Evolutionary conservation across 2,113 vertebrate genomes (phyloP).

Genomic region (Porphyrio hochstetteri): DNA sequence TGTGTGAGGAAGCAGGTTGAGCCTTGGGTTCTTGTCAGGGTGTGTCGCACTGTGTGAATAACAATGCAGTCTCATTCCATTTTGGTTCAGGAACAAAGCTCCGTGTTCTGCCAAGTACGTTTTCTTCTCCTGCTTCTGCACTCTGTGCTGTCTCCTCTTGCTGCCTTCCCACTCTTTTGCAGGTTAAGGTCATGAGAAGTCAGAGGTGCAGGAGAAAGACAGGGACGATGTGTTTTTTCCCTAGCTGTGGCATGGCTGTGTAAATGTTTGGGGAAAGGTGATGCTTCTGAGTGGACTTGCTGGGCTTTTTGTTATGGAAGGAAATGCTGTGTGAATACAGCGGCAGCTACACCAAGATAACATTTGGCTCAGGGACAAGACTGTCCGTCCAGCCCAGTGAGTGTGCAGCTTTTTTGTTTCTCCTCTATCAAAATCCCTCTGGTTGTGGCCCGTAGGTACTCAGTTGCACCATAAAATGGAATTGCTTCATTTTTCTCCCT

Average conservation of each 20-base stretch:
- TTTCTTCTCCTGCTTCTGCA: background rate
- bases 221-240: background rate
- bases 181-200: background rate
- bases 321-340: too few species aligned
- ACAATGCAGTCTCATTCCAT: rapidly evolving
- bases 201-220: background rate
- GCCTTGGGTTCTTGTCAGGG: background rate
- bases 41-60: background rate
- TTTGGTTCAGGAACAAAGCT: background rate
- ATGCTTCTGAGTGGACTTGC: background rate
- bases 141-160: background rate
- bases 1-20: rapidly evolving
- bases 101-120: background rate
- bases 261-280: background rate
- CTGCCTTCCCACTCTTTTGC: background rate
- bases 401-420: too few species aligned
- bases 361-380: too few species aligned
- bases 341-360: too few species aligned
- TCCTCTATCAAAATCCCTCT: too few species aligned
- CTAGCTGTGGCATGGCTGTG: too few species aligned
- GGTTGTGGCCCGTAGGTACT: too few species aligned
- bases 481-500: too few species aligned
- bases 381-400: too few species aligned
- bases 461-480: too few species aligned
- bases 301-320: background rate